A percentile compares a stretch with the other conserved stretches of the same genome.
phyloP scores from a whole-genome alignment of 1,140 invertebrate species.

The Nephila pilipes region DNA sequence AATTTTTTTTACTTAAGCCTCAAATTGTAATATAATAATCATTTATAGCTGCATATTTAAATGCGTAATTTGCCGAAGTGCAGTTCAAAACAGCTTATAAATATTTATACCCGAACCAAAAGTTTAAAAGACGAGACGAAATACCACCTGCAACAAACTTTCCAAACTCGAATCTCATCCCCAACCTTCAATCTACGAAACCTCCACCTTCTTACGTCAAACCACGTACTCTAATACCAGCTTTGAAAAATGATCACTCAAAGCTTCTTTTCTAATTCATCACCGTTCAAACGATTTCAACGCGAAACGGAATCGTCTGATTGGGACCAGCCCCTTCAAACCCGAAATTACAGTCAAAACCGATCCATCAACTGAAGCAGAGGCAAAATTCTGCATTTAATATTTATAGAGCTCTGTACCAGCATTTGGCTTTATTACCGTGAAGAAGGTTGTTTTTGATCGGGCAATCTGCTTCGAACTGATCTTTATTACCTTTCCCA shows the following conservation, averaged over 20 bases:
- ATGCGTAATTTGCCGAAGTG: too few species aligned
- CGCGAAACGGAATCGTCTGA: slow-evolving; percentile 18
- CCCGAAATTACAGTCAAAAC: slow-evolving; percentile 28
- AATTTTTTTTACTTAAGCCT: too few species aligned
- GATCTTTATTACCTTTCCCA: background rate
- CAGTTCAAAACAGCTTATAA: too few species aligned
- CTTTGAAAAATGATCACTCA: slow-evolving; percentile 5
- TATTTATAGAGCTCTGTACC: slow-evolving; percentile 44
- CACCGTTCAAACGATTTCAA: background rate
- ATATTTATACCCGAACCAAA: too few species aligned
- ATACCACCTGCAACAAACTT: too few species aligned
- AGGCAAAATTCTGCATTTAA: slow-evolving; percentile 51
- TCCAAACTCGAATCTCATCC: too few species aligned
- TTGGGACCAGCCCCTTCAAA: background rate
- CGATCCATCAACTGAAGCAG: slow-evolving; percentile 8
- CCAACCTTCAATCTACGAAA: too few species aligned
- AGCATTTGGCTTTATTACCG: background rate
- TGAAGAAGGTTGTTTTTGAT: background rate
- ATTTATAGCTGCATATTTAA: too few species aligned
- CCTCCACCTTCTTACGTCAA: background rate
- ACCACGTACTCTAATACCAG: background rate
- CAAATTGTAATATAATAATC: too few species aligned
- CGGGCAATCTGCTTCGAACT: background rate
- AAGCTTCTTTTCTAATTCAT: slow-evolving; percentile 32
- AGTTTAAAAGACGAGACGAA: too few species aligned